Evolutionary conservation across 1,140 invertebrate genomes (phyloP), one percentile per base, ranked within the genome.

Genomic region (Apocrypta bakeri): DNA sequence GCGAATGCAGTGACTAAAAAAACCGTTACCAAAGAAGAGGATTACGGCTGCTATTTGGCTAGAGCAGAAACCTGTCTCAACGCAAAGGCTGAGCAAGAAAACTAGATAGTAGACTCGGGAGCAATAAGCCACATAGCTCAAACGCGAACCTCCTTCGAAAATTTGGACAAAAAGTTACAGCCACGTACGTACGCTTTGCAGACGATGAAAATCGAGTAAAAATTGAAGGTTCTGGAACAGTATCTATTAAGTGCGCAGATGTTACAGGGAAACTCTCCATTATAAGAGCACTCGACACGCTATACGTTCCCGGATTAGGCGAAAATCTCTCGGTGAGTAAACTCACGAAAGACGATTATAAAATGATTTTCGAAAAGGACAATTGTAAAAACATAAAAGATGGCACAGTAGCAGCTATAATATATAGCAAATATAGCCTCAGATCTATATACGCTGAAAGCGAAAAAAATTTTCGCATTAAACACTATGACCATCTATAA

Each of bases 281-380:
- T 14, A 33, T 31, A 69, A 69, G 33, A 69, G 29, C 25, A 7
- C 63, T 12, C 25, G 29, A 64, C 24, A 12, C 24, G n/a, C 24
- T 64, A 12, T 64, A 83, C 83, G 88, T 91, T 33, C 90, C 90
- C 0, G 85, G 90, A 80, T 79, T 92, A 17, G 85, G 88, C 63
- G 88, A 75, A 25, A 91, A 90, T 78, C 79, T 92, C 21, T 92
- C 90, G 0, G 86, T 89, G 9, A 89, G 86, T 40, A 40, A 85
- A 17, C 85, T 82, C 0, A 79, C 87, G 7, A 85, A 88, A 27
- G 85, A 84, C 79, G 90, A 89, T 0, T 74, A 78, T 24, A 69
- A 29, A 6, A 25, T 83, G 21, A 27, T 68, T 0, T 86, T 84
- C 25, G 64, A 82, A 9, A 31, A 79, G 0, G 27, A 86, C 12